Base-by-base conservation (phyloP, 1,140 invertebrate genomes). In the Pemphigus obesinymphae region DNA sequence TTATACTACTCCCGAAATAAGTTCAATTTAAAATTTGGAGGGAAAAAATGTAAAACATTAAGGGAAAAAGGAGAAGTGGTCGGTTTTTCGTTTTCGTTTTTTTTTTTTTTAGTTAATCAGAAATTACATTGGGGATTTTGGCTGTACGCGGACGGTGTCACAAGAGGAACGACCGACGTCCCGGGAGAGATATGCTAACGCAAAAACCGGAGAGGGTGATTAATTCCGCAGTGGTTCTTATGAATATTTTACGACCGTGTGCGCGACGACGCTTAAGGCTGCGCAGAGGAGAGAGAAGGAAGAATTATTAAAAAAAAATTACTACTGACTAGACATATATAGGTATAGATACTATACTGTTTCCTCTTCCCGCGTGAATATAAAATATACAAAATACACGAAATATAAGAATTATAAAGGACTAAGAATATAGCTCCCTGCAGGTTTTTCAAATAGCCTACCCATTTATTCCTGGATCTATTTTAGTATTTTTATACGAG, bases 41-140 rank as follows among this genome's bases (percentile, higher is more conserved):
- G 15, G 13, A 26, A 29, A 29, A 58, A 58, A 55, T 4, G 31
- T 34, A 80, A 80, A 63, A 80, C 76, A 61, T 80, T 80, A 61
- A n/a, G 58, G 76, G 73, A n/a, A n/a, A n/a, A n/a, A n/a, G n/a
- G n/a, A n/a, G n/a, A 76, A 55, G 73, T 40, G 40, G 29, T 50
- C 17, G 26, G 48, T 50, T 50, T 26, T 23, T 55, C 11, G 5
- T 11, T 45, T 45, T 45, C 10, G n/a, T n/a, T 45, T 15, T 23
- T 55, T 23, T 78, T 80, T 78, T 76, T 50, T 80, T 80, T 63
- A 63, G 50, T 80, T 80, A 80, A 80, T 80, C 76, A 80, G 76
- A 80, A 80, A 80, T 80, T 80, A 80, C 55, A 61, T 80, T 80
- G 76, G 76, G 55, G 76, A 80, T 80, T 80, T 80, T 80, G 55